A percentile compares a stretch with the other conserved stretches of the same genome.
Conservation (phyloP, 23 tunicate genomes). For the Pegea sp. region DNA sequence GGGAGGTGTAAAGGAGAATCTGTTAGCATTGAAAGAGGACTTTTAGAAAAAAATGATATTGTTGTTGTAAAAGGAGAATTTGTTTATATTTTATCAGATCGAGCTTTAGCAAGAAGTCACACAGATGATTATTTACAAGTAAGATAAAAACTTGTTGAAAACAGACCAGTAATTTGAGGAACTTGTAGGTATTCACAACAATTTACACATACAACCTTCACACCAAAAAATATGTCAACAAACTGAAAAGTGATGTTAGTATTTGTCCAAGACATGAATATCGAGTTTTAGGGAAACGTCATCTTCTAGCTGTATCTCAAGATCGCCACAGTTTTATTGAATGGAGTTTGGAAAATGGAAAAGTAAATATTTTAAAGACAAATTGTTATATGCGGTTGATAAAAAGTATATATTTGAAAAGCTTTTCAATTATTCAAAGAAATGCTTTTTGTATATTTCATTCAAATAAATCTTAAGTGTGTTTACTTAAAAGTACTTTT, state of each 20-base stretch:
- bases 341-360: slow-evolving; percentile 45
- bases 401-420: no score
- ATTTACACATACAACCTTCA: slow-evolving; percentile 53
- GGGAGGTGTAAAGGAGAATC: slow-evolving; percentile 76
- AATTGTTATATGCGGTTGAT: no score
- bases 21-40: slow-evolving; percentile 69
- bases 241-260: slow-evolving; percentile 48
- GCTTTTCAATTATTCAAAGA: no score
- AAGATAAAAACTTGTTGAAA: background rate
- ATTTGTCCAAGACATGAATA: slow-evolving; percentile 73
- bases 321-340: slow-evolving; percentile 31
- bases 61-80: slow-evolving; percentile 54
- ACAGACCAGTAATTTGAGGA: background rate
- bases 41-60: slow-evolving; percentile 63
- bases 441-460: no score
- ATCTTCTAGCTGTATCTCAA: slow-evolving; percentile 35
- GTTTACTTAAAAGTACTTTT: no score
- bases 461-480: no score
- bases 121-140: background rate
- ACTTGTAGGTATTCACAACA: slow-evolving; percentile 43
- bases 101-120: slow-evolving; percentile 3
- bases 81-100: slow-evolving; percentile 48
- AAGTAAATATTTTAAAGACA: no score
- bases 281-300: slow-evolving; percentile 24
- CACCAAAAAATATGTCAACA: slow-evolving; percentile 42